phyloP scores from a whole-genome alignment of 1,140 invertebrate genomes.

The Drosophila setifemur region DNA sequence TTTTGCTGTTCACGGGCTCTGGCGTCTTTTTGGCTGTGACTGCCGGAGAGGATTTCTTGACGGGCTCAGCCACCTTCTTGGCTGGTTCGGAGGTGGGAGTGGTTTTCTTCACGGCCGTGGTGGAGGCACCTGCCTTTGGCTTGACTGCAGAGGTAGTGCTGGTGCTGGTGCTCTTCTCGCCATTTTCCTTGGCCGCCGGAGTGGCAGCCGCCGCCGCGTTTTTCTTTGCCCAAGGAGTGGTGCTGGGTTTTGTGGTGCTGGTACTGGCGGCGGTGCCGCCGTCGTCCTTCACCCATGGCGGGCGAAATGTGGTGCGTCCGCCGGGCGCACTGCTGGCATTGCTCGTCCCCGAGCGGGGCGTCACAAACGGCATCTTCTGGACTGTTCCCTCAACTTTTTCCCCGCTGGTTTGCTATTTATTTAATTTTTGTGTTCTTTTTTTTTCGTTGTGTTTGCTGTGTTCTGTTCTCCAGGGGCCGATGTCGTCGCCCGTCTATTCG shows the following conservation, averaged over 20 bases:
- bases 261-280: slow-evolving; percentile 81
- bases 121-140: slow-evolving; percentile 27
- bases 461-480: slow-evolving; percentile 31
- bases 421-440: background rate
- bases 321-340: slow-evolving; percentile 71
- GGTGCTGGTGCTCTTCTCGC: slow-evolving; percentile 54
- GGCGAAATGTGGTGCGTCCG: slow-evolving; percentile 87
- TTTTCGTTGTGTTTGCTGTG: background rate
- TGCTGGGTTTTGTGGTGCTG: slow-evolving; percentile 83
- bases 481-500: slow-evolving; percentile 61
- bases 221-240: slow-evolving; percentile 85
- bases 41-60: slow-evolving; percentile 35
- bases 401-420: slow-evolving; percentile 25
- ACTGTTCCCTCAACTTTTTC: slow-evolving; percentile 3
- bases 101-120: slow-evolving; percentile 33
- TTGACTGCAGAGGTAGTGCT: no score
- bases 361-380: slow-evolving; percentile 72
- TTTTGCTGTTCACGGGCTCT: slow-evolving; percentile 49
- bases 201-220: slow-evolving; percentile 29
- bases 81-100: slow-evolving; percentile 23
- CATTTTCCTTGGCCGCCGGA: slow-evolving; percentile 72
- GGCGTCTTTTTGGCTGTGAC: slow-evolving; percentile 37
- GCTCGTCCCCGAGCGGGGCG: slow-evolving; percentile 61
- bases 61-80: slow-evolving; percentile 35
- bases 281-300: slow-evolving; percentile 92